Evolutionary conservation across 1,140 invertebrate species (phyloP).

Genomic region (Cardiocondyla obscurior): DNA sequence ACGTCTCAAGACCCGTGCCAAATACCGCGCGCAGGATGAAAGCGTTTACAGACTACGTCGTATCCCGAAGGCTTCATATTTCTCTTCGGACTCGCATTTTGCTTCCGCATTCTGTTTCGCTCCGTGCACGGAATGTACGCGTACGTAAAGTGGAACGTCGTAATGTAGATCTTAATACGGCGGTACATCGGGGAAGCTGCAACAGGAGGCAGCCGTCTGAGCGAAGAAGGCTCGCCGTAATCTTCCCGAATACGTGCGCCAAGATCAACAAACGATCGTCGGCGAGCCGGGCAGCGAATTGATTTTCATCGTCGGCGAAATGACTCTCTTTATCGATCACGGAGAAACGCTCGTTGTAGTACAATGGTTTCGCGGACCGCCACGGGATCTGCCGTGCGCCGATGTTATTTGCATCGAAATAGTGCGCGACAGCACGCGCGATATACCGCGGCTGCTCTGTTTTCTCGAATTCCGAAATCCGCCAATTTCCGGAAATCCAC

Average conservation of each 20-base stretch:
- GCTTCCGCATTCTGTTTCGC: slow-evolving; percentile 8
- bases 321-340: neutral
- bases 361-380: neutral
- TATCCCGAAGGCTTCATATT: slow-evolving; percentile 41
- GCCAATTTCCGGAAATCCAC: slow-evolving; percentile 23
- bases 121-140: neutral
- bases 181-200: neutral
- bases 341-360: neutral
- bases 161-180: neutral
- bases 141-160: neutral
- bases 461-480: slow-evolving; percentile 70
- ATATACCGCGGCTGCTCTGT: slow-evolving; percentile 62
- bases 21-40: slow-evolving; percentile 56
- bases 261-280: neutral
- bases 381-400: neutral
- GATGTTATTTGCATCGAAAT: slow-evolving; percentile 74
- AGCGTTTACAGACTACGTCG: slow-evolving; percentile 37
- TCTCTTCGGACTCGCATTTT: neutral
- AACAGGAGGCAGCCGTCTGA: neutral
- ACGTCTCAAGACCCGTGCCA: neutral
- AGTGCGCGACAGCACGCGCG: slow-evolving; percentile 51
- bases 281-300: neutral
- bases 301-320: slow-evolving; percentile 1
- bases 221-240: neutral
- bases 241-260: neutral